Percentiles rank a stretch among this genome's conserved stretches.
Conservation (phyloP, 2,888 invertebrate genomes). For the Plagodis dolabraria region DNA sequence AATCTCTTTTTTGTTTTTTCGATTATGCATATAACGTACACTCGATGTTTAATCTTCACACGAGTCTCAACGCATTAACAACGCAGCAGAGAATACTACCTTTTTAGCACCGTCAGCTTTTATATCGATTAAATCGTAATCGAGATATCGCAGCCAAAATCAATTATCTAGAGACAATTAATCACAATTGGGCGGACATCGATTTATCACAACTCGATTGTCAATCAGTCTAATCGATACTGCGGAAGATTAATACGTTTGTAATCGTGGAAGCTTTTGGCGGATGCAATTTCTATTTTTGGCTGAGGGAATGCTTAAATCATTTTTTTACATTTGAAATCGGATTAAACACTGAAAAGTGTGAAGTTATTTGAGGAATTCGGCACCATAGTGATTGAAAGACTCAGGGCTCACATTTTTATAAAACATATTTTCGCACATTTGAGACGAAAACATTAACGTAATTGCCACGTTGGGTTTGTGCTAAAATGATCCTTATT, state of each 20-base stretch:
- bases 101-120: background rate
- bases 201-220: constrained; percentile 57
- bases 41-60: too few relatives aligned
- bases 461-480: too few relatives aligned
- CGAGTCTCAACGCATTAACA: background rate
- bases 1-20: too few relatives aligned
- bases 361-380: too few relatives aligned
- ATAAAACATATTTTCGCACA: too few relatives aligned
- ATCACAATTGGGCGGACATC: constrained; percentile 48
- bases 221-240: constrained; percentile 50
- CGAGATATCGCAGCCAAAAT: constrained; percentile 35
- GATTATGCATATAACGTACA: too few relatives aligned
- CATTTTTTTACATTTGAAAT: too few relatives aligned
- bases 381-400: too few relatives aligned
- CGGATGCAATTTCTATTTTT: constrained; percentile 4
- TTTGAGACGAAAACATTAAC: too few relatives aligned
- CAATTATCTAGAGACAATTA: constrained; percentile 53
- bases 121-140: constrained; percentile 14
- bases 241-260: constrained; percentile 35
- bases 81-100: background rate
- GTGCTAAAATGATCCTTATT: too few relatives aligned
- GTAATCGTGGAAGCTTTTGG: constrained; percentile 24
- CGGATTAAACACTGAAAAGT: too few relatives aligned
- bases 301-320: background rate
- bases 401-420: too few relatives aligned